Conservation (phyloP, 2,888 invertebrate genomes). For the Saturnia japonica region DNA sequence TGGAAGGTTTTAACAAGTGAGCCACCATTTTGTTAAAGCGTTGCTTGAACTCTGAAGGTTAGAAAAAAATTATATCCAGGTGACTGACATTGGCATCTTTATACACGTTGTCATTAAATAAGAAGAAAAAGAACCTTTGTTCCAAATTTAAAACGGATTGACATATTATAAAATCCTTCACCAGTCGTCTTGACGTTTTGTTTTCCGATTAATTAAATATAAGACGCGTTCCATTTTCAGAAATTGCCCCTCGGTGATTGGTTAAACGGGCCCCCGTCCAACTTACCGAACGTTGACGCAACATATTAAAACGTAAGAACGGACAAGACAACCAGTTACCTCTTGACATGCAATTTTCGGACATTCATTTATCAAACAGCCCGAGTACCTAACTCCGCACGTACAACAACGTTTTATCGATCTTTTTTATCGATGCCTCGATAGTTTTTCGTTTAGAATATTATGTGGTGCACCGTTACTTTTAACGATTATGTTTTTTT, state of each 20-base stretch:
- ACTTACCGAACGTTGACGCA: constrained; percentile 53
- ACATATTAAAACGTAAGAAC: constrained; percentile 73
- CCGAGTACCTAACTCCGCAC: constrained; percentile 33
- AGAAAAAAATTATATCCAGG: no score
- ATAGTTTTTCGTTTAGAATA: not conserved
- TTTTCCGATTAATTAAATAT: constrained; percentile 25
- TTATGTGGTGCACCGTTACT: constrained; percentile 14
- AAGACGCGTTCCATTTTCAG: constrained; percentile 28
- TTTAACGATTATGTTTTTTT: constrained; percentile 18
- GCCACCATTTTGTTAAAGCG: no score
- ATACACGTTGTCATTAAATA: not conserved
- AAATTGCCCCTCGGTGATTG: constrained; percentile 57
- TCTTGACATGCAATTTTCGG: constrained; percentile 79
- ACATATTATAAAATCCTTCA: constrained; percentile 3
- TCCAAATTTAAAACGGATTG: constrained; percentile 5
- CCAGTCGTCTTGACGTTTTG: constrained; percentile 14
- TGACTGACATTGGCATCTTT: not conserved
- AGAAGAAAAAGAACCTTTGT: not conserved
- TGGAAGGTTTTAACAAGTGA: no score
- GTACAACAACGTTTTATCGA: constrained; percentile 31
- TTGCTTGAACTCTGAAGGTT: no score
- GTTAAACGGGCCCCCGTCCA: constrained; percentile 55
- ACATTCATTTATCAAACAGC: constrained; percentile 69
- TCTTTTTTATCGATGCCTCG: constrained; percentile 46
- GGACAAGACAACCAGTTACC: constrained; percentile 67